Percentiles rank a stretch among this genome's conserved stretches.
These are phyloP conservation scores for Cnemophilus loriae DNA, from an alignment of 2,113 vertebrate species.

Conservation along the genomic window DNA sequence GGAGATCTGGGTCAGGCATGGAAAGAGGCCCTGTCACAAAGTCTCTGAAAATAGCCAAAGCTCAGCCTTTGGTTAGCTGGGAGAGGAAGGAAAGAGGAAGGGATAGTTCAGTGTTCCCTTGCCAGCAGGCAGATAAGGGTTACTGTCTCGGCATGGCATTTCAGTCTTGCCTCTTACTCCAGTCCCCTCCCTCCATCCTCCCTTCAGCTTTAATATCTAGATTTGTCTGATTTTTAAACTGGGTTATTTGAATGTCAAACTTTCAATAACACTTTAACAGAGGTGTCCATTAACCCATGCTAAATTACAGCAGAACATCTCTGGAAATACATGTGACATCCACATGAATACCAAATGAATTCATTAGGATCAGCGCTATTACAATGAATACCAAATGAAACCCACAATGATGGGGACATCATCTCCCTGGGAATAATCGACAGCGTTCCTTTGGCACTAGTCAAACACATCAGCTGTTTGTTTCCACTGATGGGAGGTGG, in stretches of 20 bases:
- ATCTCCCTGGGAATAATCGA: slow-evolving; percentile 49
- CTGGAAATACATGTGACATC: slow-evolving; percentile 79
- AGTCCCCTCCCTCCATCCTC: not conserved
- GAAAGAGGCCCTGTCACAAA: not conserved
- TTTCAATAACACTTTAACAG: slow-evolving; percentile 81
- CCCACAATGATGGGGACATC: slow-evolving; percentile 37
- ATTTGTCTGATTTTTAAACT: slow-evolving; percentile 77
- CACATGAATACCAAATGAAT: slow-evolving; percentile 80
- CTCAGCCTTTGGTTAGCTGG: not conserved
- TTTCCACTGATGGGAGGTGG: slow-evolving; percentile 69
- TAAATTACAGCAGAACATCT: slow-evolving; percentile 78
- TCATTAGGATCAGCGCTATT: slow-evolving; percentile 70
- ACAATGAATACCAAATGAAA: slow-evolving; percentile 76
- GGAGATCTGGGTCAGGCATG: accelerated
- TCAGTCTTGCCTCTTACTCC: slow-evolving; percentile 47
- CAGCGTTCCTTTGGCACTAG: slow-evolving; percentile 43
- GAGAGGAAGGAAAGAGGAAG: not conserved
- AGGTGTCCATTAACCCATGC: slow-evolving; percentile 79
- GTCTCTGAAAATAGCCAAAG: not conserved
- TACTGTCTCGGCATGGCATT: slow-evolving; percentile 8
- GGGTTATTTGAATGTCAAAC: slow-evolving; percentile 84
- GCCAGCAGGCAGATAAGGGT: not conserved
- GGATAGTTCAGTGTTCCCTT: not conserved
- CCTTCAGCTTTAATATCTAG: slow-evolving; percentile 72
- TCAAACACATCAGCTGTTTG: slow-evolving; percentile 67